Base-by-base conservation (phyloP, 2,797 vertebrate genomes). In the Antrozous pallidus region DNA sequence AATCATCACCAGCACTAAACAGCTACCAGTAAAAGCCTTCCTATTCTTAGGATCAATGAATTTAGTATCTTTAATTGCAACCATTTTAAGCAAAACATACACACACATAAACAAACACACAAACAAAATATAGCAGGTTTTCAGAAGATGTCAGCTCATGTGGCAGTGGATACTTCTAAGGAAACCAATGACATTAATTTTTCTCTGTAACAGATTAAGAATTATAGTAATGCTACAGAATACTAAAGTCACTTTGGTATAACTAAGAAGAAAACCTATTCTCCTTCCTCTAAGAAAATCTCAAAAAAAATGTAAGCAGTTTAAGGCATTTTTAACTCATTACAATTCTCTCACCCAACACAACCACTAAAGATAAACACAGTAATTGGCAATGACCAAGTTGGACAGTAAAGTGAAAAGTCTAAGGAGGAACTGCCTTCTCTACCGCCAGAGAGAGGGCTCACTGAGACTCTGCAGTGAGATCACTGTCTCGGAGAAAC, bases 301-400 rank as follows among this genome's bases (percentile, higher is more conserved):
- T 91, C 89, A 94, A 69, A 79, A 79, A 16, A 88, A 17, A 87
- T 38, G 12, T 83, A 93, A 95, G 45, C 22, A 73, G 33, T 74
- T 47, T 58, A 87, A 63, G n/a, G 38, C 63, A 87, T 67, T 51
- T 94, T 93, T 94, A 96, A n/a, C 80, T 94, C 87, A 90, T 95
- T 74, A 67, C 63, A 73, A 69, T 40, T 87, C 36, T 91, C 49
- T 80, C 40, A 65, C 16, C 33, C 56, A 85, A 80, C 33, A 85
- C 84, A 95, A 84, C 8, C 31, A 83, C 67, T 61, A 88, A 81
- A 90, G 73, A 85, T 63, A 94, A 92, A 87, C 45, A 67, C 12
- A 88, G 71, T 51, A n/a, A 82, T 17, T 42, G 38, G 85, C 22
- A 85, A 61, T 10, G 31, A 79, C 36, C 81, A 79, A 79, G 61